These are phyloP conservation scores for Rhinoderma darwinii DNA, from an alignment of 2,113 vertebrate genomes.

Conservation along the genomic window DNA sequence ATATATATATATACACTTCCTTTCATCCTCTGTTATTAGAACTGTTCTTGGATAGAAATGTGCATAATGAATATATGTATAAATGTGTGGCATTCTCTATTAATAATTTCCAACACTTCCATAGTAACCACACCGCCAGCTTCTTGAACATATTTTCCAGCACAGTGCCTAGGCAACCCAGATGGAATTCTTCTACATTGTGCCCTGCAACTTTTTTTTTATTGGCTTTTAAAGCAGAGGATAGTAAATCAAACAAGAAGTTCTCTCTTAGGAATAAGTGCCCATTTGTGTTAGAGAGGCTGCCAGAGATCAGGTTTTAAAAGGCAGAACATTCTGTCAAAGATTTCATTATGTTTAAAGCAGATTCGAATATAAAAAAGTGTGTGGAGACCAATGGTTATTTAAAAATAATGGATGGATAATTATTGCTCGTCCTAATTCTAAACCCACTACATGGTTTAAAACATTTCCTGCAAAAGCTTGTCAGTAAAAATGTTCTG, in stretches of 20 bases:
- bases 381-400: background rate
- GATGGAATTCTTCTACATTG: slow-evolving; percentile 38
- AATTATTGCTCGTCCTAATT: no score
- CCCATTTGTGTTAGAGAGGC: slow-evolving; percentile 22
- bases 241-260: slow-evolving; percentile 33
- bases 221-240: slow-evolving; percentile 9
- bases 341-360: slow-evolving; percentile 11
- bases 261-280: slow-evolving; percentile 28
- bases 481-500: no score
- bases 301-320: background rate
- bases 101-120: slow-evolving; percentile 20
- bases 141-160: slow-evolving; percentile 30
- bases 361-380: background rate
- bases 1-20: background rate
- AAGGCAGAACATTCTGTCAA: background rate
- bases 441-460: background rate
- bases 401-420: background rate
- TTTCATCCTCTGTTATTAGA: background rate
- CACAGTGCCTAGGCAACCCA: slow-evolving; percentile 50
- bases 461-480: background rate
- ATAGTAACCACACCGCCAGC: slow-evolving; percentile 11
- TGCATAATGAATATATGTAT: background rate
- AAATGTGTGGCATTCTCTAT: background rate
- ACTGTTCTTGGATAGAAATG: background rate
- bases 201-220: slow-evolving; percentile 18